A percentile compares a stretch with the other conserved stretches of the same genome.
Conservation (phyloP, 2,113 vertebrate species). For the Eclectus roratus region DNA sequence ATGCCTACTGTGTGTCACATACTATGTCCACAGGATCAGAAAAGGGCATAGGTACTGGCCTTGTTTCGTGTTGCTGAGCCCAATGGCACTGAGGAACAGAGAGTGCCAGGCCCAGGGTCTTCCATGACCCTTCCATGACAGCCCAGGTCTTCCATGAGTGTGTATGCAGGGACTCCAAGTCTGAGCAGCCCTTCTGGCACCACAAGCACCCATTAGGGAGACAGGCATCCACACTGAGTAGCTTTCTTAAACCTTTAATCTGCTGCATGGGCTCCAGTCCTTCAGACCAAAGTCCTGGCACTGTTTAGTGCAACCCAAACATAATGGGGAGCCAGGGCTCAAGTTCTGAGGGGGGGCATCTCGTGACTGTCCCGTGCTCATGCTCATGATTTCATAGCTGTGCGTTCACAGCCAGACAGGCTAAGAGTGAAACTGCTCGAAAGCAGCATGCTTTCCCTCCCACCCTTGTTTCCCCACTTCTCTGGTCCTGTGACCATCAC, state of each 20-base stretch:
- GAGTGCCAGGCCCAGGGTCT: neutral
- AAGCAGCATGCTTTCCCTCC: neutral
- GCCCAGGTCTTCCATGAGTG: neutral
- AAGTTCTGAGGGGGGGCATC: neutral
- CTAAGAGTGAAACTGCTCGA: conserved; percentile 19
- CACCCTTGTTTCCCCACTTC: neutral
- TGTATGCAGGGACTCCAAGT: neutral
- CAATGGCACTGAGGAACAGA: neutral
- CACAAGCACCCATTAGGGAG: neutral
- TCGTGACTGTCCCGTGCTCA: neutral
- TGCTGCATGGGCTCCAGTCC: neutral
- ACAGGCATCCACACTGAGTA: neutral
- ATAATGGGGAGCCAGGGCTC: neutral
- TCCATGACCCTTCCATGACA: neutral
- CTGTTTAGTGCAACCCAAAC: neutral
- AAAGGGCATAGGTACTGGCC: neutral
- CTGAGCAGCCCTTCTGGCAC: neutral
- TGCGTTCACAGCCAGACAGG: neutral
- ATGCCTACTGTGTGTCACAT: neutral
- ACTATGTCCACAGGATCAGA: neutral
- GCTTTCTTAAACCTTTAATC: neutral
- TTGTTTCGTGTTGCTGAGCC: neutral
- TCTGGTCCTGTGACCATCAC: conserved; percentile 14
- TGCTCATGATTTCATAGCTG: neutral
- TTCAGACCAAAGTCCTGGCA: neutral